A percentile compares a stretch with the other conserved stretches of the same genome.
These are phyloP conservation scores for Pyrrhia umbra DNA, from an alignment of 2,888 invertebrate genomes.

Conservation along the genomic window DNA sequence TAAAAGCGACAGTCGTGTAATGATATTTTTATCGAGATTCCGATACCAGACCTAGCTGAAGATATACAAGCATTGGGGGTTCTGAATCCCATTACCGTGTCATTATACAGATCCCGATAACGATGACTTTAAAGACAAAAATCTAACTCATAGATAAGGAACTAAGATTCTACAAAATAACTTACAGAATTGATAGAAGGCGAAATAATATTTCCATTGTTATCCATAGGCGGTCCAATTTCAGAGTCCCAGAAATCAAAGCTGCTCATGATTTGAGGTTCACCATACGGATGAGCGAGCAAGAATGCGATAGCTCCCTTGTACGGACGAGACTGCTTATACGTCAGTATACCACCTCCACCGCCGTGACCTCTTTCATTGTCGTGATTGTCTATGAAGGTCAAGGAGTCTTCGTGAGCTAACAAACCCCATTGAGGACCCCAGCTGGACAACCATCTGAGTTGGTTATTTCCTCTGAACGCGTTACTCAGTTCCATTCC, in stretches of 20 bases:
- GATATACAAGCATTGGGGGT: too few relatives aligned
- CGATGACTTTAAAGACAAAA: too few relatives aligned
- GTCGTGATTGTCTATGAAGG: conserved; percentile 96
- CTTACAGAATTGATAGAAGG: conserved; percentile 91
- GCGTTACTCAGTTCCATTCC: conserved; percentile 84
- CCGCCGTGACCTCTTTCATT: conserved; percentile 93
- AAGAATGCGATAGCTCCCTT: conserved; percentile 95
- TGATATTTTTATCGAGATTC: too few relatives aligned
- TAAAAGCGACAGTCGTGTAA: too few relatives aligned
- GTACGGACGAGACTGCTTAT: conserved; percentile 92
- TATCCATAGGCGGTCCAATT: conserved; percentile 92
- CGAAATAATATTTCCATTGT: conserved; percentile 90
- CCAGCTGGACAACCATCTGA: conserved; percentile 91
- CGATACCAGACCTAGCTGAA: too few relatives aligned
- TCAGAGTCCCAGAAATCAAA: conserved; percentile 92
- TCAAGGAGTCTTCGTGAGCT: conserved; percentile 88
- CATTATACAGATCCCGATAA: too few relatives aligned
- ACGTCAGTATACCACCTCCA: conserved; percentile 90
- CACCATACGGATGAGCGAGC: conserved; percentile 95
- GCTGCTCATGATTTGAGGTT: conserved; percentile 96
- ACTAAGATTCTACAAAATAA: conserved; percentile 35
- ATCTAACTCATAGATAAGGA: too few relatives aligned
- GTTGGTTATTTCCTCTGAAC: conserved; percentile 86
- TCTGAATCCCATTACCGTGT: too few relatives aligned
- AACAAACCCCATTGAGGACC: conserved; percentile 92